These are phyloP conservation scores for Carettochelys insculpta DNA, from an alignment of 2,113 vertebrate genomes.

Conservation along the genomic window DNA sequence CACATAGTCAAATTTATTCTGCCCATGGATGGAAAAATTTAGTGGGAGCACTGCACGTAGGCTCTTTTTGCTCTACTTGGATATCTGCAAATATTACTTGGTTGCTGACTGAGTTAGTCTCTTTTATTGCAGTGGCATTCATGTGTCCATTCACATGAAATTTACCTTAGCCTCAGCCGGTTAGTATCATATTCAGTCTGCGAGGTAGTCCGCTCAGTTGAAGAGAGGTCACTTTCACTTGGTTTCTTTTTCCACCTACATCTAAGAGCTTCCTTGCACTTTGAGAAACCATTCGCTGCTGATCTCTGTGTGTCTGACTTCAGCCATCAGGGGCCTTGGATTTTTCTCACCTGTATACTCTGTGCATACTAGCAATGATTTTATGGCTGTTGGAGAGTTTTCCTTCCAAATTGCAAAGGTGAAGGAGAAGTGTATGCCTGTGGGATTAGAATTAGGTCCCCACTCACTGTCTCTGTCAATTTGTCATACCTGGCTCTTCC, in stretches of 20 bases:
- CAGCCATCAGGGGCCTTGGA: background rate
- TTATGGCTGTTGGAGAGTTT: background rate
- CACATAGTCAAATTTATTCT: no score
- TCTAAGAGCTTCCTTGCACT: background rate
- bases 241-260: background rate
- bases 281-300: background rate
- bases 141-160: background rate
- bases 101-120: background rate
- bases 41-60: no score
- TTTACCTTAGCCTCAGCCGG: background rate
- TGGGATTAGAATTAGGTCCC: background rate
- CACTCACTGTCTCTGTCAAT: background rate
- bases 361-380: background rate
- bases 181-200: background rate
- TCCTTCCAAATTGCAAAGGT: background rate
- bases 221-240: background rate
- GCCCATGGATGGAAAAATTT: no score
- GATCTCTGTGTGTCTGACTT: background rate
- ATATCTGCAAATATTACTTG: background rate
- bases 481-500: background rate
- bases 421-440: background rate
- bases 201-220: background rate
- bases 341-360: background rate
- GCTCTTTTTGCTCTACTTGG: background rate
- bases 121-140: background rate